A percentile compares a stretch with the other conserved stretches of the same genome.
Evolutionary conservation across 37 sponge, comb jelly and placozoan genomes (phyloP).

Genomic region (Diacarnus erythraeanus): DNA sequence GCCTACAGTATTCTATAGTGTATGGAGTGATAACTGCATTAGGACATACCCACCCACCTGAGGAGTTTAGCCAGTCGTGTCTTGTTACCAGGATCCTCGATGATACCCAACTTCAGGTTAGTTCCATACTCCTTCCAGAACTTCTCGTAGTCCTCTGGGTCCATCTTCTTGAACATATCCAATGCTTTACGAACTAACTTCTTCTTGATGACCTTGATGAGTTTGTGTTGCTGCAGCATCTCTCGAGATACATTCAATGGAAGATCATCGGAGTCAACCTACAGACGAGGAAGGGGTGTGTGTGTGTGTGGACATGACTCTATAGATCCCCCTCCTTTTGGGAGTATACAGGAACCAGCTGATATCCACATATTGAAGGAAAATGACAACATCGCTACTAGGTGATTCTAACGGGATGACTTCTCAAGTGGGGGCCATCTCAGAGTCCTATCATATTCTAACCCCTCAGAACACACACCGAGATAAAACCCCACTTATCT

Average conservation of each 20-base stretch:
- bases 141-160: slow-evolving; percentile 75
- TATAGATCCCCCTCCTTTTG: background rate
- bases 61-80: slow-evolving; percentile 91
- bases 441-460: too few species aligned
- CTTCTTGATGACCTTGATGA: slow-evolving; percentile 97
- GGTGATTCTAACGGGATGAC: too few species aligned
- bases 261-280: slow-evolving; percentile 98
- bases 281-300: background rate
- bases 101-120: slow-evolving; percentile 80
- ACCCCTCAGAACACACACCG: too few species aligned
- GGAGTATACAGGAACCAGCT: too few species aligned
- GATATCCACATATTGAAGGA: too few species aligned
- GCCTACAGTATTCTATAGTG: too few species aligned
- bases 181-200: slow-evolving; percentile 97
- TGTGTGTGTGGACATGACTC: background rate
- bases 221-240: slow-evolving; percentile 98
- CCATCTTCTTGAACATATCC: slow-evolving; percentile 98
- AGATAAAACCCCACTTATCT: too few species aligned
- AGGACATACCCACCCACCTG: slow-evolving; percentile 34
- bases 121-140: slow-evolving; percentile 97
- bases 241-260: slow-evolving; percentile 98
- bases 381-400: too few species aligned
- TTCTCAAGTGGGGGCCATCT: too few species aligned
- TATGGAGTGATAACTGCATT: too few species aligned
- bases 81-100: slow-evolving; percentile 92